phyloP scores from a whole-genome alignment of 2,888 invertebrate genomes.

The Trachelus troglodyta region DNA sequence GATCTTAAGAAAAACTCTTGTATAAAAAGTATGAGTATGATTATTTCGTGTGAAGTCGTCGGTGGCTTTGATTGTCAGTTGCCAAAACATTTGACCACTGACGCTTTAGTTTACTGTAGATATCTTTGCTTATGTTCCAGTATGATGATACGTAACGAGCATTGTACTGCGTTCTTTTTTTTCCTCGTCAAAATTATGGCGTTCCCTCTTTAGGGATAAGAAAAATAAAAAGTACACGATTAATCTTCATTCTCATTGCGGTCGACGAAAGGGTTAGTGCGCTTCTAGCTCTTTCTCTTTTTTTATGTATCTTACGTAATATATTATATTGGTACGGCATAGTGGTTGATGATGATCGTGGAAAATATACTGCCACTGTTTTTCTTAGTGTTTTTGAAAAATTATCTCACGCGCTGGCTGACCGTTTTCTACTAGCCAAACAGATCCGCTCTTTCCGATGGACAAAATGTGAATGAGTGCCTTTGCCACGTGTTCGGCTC shows the following conservation, averaged over 20 bases:
- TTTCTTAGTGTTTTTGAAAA: conserved; percentile 51
- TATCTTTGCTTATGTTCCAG: neutral
- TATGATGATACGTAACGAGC: neutral
- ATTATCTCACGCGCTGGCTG: conserved; percentile 73
- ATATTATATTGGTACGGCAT: neutral
- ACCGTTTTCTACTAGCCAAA: conserved; percentile 78
- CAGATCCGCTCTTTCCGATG: conserved; percentile 77
- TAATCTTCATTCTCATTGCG: neutral
- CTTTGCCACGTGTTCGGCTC: conserved; percentile 77
- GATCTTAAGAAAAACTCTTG: conserved; percentile 1
- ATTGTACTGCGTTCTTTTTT: neutral
- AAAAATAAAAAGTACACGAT: neutral
- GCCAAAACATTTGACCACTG: neutral
- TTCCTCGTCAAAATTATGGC: neutral
- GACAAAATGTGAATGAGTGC: conserved; percentile 74
- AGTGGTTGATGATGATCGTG: neutral
- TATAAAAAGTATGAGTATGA: neutral
- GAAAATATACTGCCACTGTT: neutral
- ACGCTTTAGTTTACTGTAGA: neutral
- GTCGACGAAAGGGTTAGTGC: neutral
- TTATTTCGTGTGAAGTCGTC: neutral
- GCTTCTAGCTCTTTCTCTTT: neutral
- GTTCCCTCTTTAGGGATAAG: neutral
- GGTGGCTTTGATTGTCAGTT: neutral
- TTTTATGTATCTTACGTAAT: neutral